Evolutionary conservation across 1,140 invertebrate species (phyloP).

Genomic region (Calosoma granatense): DNA sequence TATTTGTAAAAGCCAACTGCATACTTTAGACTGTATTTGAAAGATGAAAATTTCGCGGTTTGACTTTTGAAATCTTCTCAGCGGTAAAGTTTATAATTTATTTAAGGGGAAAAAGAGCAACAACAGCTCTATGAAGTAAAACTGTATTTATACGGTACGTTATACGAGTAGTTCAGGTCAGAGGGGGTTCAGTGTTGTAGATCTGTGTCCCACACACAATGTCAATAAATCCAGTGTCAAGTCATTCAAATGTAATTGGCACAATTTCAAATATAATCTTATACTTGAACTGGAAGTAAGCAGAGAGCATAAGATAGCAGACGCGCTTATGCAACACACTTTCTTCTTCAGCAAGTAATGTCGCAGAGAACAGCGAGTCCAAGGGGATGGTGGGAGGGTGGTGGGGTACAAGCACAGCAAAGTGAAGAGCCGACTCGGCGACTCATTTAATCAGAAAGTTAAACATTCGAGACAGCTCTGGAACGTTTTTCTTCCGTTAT

Average conservation of each 20-base stretch:
- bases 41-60: no score
- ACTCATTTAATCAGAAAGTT: constrained; percentile 9
- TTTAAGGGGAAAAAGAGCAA: neutral
- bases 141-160: neutral
- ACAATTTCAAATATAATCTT: constrained; percentile 7
- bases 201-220: neutral
- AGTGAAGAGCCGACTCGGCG: neutral
- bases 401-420: no score
- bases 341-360: no score
- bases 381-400: no score
- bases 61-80: neutral
- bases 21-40: no score
- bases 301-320: neutral
- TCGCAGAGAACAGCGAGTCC: no score
- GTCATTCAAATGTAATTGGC: constrained; percentile 7
- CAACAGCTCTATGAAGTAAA: neutral
- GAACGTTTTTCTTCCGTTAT: constrained; percentile 3
- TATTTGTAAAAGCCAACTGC: no score
- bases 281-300: neutral
- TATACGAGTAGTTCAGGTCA: neutral
- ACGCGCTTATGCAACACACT: no score
- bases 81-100: neutral
- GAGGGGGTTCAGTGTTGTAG: neutral
- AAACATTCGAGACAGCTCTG: neutral
- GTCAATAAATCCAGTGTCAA: constrained; percentile 1